Evolutionary conservation across 1,140 invertebrate genomes (phyloP).

Genomic region (Trypoxylus dichotomus): DNA sequence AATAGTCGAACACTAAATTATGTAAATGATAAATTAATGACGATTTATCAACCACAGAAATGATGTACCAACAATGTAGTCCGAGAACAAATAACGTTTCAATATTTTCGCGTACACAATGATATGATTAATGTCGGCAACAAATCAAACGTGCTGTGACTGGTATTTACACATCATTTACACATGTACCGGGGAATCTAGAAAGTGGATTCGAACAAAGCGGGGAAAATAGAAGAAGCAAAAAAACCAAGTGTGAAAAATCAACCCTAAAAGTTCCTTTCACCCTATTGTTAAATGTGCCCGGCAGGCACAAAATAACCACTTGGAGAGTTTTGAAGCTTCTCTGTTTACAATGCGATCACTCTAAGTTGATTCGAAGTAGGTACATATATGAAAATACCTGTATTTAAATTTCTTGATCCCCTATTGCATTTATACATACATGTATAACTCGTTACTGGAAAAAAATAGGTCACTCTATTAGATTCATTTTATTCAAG

Average conservation of each 20-base stretch:
- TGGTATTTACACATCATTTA: constrained; percentile 42
- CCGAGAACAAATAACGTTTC: constrained; percentile 35
- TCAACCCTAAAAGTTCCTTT: constrained; percentile 35
- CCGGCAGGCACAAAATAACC: constrained; percentile 34
- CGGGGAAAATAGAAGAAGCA: background rate
- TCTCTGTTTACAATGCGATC: constrained; percentile 17
- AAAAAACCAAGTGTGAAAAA: constrained; percentile 35
- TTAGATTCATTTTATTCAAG: no score
- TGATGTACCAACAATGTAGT: constrained; percentile 31
- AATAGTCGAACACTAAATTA: background rate
- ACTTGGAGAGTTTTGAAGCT: constrained; percentile 33
- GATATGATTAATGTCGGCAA: constrained; percentile 38
- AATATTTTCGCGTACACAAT: constrained; percentile 39
- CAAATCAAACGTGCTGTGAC: constrained; percentile 40
- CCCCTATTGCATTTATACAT: no score
- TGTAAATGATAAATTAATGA: constrained; percentile 20
- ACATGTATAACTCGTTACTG: no score
- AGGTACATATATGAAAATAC: no score
- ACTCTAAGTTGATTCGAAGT: background rate
- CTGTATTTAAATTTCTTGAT: no score
- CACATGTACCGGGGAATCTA: constrained; percentile 35
- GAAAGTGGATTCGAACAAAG: constrained; percentile 13
- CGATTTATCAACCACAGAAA: constrained; percentile 39
- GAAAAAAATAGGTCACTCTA: no score
- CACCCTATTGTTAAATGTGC: constrained; percentile 17